Percentiles rank a stretch among this genome's conserved stretches.
These are phyloP conservation scores for Tachycineta bicolor DNA, from an alignment of 2,113 vertebrate species.

Conservation along the genomic window DNA sequence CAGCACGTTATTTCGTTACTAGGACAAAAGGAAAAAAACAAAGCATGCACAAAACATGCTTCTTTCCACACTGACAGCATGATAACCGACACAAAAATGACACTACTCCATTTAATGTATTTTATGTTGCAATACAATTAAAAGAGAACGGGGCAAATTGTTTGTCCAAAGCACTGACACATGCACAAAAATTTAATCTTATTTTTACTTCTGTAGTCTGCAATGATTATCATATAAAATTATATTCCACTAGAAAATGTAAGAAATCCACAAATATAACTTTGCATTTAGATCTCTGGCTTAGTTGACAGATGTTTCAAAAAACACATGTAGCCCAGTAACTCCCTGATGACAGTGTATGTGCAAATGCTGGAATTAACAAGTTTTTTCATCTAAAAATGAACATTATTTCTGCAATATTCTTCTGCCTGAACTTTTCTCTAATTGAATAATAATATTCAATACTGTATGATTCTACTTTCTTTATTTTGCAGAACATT, in stretches of 20 bases:
- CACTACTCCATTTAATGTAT: not conserved
- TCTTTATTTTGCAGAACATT: not conserved
- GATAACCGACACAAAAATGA: not conserved
- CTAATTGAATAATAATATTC: not conserved
- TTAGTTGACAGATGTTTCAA: slow-evolving; percentile 52
- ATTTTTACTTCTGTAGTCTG: slow-evolving; percentile 9
- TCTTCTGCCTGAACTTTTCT: not conserved
- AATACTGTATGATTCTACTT: not conserved
- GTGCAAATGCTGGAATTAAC: not conserved
- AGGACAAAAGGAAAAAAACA: not conserved
- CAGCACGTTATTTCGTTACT: not conserved
- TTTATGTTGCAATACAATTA: not conserved
- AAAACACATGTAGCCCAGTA: slow-evolving; percentile 2
- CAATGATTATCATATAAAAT: not conserved
- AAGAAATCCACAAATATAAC: not conserved
- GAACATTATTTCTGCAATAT: not conserved
- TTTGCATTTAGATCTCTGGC: slow-evolving; percentile 4
- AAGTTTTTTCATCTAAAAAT: not conserved
- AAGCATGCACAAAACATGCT: not conserved
- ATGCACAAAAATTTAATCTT: not conserved
- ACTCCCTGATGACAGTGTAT: not conserved
- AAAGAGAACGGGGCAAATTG: not conserved
- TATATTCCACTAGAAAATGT: slow-evolving; percentile 16
- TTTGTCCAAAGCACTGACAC: not conserved
- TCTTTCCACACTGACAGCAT: not conserved